Percentiles rank a stretch among this genome's conserved stretches.
phyloP scores from a whole-genome alignment of 2,113 vertebrate genomes.

The Apteryx owenii region DNA sequence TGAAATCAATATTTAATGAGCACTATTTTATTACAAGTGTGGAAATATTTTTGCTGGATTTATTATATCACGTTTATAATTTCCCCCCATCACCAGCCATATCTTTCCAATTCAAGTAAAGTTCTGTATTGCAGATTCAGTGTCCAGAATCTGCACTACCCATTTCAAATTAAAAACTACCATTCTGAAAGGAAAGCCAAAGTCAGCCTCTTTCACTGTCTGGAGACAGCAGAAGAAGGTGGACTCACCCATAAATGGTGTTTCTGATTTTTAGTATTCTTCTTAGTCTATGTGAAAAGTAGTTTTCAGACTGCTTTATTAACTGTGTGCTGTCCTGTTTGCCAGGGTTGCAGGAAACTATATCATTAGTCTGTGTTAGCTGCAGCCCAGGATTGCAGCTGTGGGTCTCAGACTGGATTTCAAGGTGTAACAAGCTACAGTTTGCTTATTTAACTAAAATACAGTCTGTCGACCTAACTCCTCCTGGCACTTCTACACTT shows the following conservation, averaged over 20 bases:
- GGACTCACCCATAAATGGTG: neutral
- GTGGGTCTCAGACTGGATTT: neutral
- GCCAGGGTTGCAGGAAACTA: neutral
- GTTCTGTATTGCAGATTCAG: neutral
- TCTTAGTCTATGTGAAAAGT: neutral
- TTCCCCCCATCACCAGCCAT: neutral
- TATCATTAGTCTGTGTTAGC: neutral
- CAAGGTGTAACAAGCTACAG: neutral
- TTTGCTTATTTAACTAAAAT: neutral
- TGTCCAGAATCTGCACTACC: neutral
- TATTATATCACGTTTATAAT: neutral
- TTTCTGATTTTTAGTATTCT: neutral
- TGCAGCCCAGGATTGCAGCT: neutral
- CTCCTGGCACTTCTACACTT: neutral
- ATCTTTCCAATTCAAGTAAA: neutral
- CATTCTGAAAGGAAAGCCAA: neutral
- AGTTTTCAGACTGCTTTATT: neutral
- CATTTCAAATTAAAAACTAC: neutral
- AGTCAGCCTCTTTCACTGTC: neutral
- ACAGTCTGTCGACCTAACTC: neutral
- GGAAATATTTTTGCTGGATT: neutral
- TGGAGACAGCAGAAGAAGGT: neutral
- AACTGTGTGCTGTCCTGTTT: neutral
- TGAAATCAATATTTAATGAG: conserved; percentile 42
- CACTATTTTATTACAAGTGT: neutral